Percentiles rank a stretch among this genome's conserved stretches.
Evolutionary conservation across 2,797 vertebrate species (phyloP).

Genomic region (Amphiprion clarkii): DNA sequence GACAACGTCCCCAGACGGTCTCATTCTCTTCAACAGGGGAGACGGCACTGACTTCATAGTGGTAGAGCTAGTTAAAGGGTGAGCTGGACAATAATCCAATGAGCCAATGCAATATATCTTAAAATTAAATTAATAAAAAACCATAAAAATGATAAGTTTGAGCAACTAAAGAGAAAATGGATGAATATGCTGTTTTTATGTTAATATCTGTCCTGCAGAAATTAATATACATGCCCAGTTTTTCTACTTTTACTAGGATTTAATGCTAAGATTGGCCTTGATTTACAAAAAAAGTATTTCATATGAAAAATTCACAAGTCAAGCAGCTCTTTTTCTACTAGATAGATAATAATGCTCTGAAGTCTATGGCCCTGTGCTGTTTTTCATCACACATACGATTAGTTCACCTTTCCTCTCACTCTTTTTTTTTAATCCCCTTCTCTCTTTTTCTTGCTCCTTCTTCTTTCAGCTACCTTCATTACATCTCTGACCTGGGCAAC

Average conservation of each 20-base stretch:
- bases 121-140: neutral
- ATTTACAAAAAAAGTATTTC: constrained; percentile 35
- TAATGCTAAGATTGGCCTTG: constrained; percentile 16
- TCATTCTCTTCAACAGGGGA: constrained; percentile 97
- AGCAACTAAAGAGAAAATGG: neutral
- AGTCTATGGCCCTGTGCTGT: constrained; percentile 55
- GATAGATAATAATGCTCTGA: constrained; percentile 57
- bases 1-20: constrained; percentile 97
- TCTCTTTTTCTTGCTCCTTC: constrained; percentile 24
- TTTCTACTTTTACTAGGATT: neutral
- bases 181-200: neutral
- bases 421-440: constrained; percentile 30
- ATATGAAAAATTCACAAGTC: constrained; percentile 45
- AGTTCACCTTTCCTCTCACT: constrained; percentile 33
- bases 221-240: neutral
- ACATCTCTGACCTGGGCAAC: constrained; percentile 98
- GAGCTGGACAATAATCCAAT: constrained; percentile 65
- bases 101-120: neutral
- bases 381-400: constrained; percentile 50
- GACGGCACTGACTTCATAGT: constrained; percentile 99
- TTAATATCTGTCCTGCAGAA: constrained; percentile 12
- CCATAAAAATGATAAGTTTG: neutral
- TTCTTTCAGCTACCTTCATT: constrained; percentile 92
- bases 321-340: constrained; percentile 33
- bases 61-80: constrained; percentile 99